phyloP scores from a whole-genome alignment of 53 echinoderm and acorn worm species.

The Echinometra lucunter region DNA sequence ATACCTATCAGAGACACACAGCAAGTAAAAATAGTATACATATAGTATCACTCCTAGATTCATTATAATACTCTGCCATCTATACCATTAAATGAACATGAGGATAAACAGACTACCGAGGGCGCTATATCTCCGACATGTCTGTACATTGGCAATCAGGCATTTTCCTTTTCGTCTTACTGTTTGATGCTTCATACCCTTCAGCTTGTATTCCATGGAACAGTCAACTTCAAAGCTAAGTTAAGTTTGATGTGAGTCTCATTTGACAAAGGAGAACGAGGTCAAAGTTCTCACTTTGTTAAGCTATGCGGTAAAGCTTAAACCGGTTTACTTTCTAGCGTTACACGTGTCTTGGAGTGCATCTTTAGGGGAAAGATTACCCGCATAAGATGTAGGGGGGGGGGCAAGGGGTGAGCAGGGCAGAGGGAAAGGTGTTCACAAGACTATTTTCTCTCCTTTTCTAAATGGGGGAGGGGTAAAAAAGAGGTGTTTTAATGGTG shows the following conservation, averaged over 20 bases:
- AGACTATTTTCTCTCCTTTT: neutral
- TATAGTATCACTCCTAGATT: conserved; percentile 41
- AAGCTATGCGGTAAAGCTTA: neutral
- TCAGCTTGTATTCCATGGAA: neutral
- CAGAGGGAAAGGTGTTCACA: neutral
- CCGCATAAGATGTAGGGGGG: too few species aligned
- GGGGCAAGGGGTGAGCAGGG: neutral
- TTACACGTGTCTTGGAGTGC: too few species aligned
- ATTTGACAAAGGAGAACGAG: neutral
- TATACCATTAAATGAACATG: conserved; percentile 31
- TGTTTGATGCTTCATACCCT: neutral
- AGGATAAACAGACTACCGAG: conserved; percentile 4
- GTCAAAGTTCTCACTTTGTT: neutral
- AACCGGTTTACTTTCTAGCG: too few species aligned
- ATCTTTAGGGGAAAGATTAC: too few species aligned
- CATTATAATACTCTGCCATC: conserved; percentile 25
- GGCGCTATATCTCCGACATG: conserved; percentile 14
- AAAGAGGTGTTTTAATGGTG: neutral
- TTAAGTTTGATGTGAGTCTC: neutral
- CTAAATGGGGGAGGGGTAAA: neutral
- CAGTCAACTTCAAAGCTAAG: neutral
- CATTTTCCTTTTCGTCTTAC: conserved; percentile 8
- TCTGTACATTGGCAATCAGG: conserved; percentile 12
- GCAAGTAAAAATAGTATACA: conserved; percentile 51
- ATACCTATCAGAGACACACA: conserved; percentile 26